Base-by-base conservation (phyloP, 1,140 invertebrate genomes). In the Halesus radiatus region DNA sequence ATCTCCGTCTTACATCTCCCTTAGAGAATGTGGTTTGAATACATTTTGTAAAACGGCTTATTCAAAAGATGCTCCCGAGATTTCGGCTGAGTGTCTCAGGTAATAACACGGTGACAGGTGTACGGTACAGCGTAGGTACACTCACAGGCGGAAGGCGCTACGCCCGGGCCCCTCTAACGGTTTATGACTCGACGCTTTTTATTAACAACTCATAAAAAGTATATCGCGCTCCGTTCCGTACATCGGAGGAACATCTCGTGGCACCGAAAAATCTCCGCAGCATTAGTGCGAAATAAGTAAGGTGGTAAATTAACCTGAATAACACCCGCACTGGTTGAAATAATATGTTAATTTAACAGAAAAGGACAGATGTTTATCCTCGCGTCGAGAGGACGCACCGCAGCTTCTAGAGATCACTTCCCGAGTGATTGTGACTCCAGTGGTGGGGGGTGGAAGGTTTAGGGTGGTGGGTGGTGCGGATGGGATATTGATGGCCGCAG, bases 41-140 rank as follows among this genome's bases (percentile, higher is more conserved):
- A 83, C 81, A 83, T 83, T 83, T 83, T 80, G 76, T 76, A 82
- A 82, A 82, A 82, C 72, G 78, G 81, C 81, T 82, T 79, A 82
- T 82, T 82, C 81, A 82, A 74, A 78, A 81, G 81, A 66, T 75
- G 81, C 74, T 76, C 77, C 54, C 68, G 16, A 66, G 76, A 79
- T 82, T 82, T 77, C 29, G 81, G 80, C 64, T 29, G 66, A 18
- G 75, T 75, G 76, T 80, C 64, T 77, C 54, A 64, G 54, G 60
- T 74, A 56, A 74, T 56, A 74, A 74, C 32, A 37, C 66, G 16
- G 66, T 70, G 66, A 70, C 66, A 70, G 66, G 66, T 70, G 66
- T 45, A 70, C 45, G 52, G 32, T 32, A 32, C 32, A 3, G 7
- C 4, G 4, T 32, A 7, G 4, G 32, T 32, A 32, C 6, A 32